Conservation (phyloP, 2,113 vertebrate genomes). For the Bubalus kerabau region DNA sequence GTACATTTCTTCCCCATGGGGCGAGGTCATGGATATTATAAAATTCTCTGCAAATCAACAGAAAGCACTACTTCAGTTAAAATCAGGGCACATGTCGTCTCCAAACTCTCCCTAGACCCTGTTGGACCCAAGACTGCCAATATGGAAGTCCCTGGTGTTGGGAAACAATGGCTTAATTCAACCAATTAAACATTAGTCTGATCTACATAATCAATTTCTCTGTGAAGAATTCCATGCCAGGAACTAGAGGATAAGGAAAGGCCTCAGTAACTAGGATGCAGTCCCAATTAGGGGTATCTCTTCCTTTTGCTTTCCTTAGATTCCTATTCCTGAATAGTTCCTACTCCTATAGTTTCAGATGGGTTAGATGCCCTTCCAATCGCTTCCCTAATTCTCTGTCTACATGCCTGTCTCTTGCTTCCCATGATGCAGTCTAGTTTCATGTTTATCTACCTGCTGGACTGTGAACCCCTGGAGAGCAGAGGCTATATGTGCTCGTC, state of each 20-base stretch:
- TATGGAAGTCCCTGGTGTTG: neutral
- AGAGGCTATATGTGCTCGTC: neutral
- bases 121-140: neutral
- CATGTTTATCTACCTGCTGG: neutral
- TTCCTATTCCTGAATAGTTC: too few relatives aligned
- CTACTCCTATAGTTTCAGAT: too few relatives aligned
- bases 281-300: fast-evolving
- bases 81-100: neutral
- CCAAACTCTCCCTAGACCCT: neutral
- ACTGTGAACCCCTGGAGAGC: neutral
- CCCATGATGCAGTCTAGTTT: neutral
- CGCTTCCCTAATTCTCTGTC: neutral
- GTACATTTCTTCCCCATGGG: neutral
- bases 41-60: neutral
- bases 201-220: neutral
- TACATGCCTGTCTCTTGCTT: neutral
- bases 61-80: neutral
- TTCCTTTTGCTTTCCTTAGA: neutral
- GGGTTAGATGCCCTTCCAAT: fast-evolving
- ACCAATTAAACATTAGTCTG: neutral
- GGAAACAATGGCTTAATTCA: neutral
- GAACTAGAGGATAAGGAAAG: neutral
- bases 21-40: neutral
- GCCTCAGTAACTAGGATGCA: neutral
- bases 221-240: neutral